phyloP scores from a whole-genome alignment of 2,888 invertebrate species.

The Isoperla grammatica region DNA sequence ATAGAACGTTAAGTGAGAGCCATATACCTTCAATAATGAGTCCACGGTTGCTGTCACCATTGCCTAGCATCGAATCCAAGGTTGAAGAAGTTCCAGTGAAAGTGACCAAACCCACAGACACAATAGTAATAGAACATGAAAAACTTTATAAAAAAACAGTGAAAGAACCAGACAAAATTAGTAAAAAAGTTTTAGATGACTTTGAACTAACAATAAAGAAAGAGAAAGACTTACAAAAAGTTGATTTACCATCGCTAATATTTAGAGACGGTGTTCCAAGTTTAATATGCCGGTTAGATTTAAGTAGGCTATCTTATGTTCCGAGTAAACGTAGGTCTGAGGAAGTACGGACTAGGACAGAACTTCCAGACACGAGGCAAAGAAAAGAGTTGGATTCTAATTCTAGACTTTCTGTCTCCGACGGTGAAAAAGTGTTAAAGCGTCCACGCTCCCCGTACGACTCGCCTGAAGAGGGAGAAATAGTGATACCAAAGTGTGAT shows the following conservation, averaged over 20 bases:
- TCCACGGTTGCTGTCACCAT: slow-evolving; percentile 37
- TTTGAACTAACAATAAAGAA: not conserved
- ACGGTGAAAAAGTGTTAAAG: slow-evolving; percentile 10
- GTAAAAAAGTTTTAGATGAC: not conserved
- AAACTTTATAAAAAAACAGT: not conserved
- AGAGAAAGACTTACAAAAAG: not conserved
- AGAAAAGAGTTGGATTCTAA: not conserved
- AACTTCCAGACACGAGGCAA: slow-evolving; percentile 48
- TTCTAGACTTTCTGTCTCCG: not conserved
- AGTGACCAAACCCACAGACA: not conserved
- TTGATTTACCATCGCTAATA: slow-evolving; percentile 17
- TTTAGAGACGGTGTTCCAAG: slow-evolving; percentile 39
- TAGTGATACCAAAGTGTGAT: slow-evolving; percentile 29
- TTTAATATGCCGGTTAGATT: slow-evolving; percentile 45
- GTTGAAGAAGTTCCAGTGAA: not conserved
- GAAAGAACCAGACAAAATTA: not conserved
- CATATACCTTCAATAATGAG: slow-evolving; percentile 33
- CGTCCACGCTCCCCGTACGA: slow-evolving; percentile 19
- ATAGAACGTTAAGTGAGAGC: slow-evolving; percentile 39
- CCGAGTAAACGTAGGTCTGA: slow-evolving; percentile 43
- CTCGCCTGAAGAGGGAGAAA: slow-evolving; percentile 20
- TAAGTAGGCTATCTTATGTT: slow-evolving; percentile 42
- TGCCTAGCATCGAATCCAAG: slow-evolving; percentile 37
- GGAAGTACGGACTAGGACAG: slow-evolving; percentile 48
- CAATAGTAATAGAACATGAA: not conserved